Percentiles rank a stretch among this genome's conserved stretches.
phyloP scores from a whole-genome alignment of 2,113 vertebrate genomes.

The Climacteris rufus region DNA sequence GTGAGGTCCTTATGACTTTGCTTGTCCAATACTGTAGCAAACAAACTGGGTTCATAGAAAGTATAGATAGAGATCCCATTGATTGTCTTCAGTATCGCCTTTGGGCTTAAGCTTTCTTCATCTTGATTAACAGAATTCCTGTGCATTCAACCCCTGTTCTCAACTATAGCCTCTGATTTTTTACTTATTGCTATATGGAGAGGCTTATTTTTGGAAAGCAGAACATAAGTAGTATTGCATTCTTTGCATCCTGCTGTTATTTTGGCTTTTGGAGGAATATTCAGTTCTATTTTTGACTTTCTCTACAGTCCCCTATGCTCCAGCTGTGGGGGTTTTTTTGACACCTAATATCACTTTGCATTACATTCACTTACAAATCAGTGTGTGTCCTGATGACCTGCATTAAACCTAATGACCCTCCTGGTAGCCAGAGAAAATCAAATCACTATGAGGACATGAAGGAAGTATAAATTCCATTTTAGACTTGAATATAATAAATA shows the following conservation, averaged over 20 bases:
- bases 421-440: not conserved
- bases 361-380: not conserved
- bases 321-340: not conserved
- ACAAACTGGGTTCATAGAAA: rapidly evolving
- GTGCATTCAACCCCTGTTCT: not conserved
- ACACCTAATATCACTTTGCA: not conserved
- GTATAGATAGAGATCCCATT: not conserved
- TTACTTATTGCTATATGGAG: not conserved
- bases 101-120: not conserved
- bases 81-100: not conserved
- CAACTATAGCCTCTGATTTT: not conserved
- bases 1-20: too few species aligned
- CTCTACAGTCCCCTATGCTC: not conserved
- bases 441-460: not conserved
- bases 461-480: slow-evolving; percentile 14
- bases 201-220: not conserved
- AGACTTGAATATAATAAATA: not conserved
- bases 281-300: not conserved
- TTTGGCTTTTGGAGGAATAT: not conserved
- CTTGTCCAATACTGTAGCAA: not conserved
- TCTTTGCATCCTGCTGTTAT: not conserved
- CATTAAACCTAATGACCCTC: not conserved
- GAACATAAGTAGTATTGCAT: not conserved
- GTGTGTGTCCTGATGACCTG: not conserved
- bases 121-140: not conserved